phyloP scores from a whole-genome alignment of 1,140 invertebrate genomes.

The Procambarus virginalis region DNA sequence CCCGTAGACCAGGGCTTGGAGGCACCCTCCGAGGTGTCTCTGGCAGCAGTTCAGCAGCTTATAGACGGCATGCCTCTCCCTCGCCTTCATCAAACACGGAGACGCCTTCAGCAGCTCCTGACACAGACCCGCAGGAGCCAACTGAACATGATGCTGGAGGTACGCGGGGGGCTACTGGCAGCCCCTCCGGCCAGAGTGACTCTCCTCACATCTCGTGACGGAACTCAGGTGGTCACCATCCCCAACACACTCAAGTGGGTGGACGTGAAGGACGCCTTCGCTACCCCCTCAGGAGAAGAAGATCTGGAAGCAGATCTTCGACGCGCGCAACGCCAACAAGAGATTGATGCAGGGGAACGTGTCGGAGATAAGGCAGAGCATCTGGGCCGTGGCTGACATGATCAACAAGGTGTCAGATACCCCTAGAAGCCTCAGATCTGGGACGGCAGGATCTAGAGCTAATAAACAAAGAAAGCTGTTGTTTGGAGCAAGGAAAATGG shows the following conservation, averaged over 20 bases:
- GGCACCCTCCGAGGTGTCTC: not conserved
- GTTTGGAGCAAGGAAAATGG: not conserved
- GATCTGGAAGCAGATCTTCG: constrained; percentile 25
- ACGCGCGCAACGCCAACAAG: not conserved
- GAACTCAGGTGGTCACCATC: constrained; percentile 8
- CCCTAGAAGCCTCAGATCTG: not conserved
- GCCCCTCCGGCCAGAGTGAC: not conserved
- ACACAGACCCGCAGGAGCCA: not conserved
- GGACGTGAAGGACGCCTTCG: constrained; percentile 4
- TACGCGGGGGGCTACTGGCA: not conserved
- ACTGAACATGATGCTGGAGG: not conserved
- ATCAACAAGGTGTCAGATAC: not conserved
- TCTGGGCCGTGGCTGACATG: constrained; percentile 5
- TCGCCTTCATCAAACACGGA: not conserved
- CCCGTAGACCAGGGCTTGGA: not conserved
- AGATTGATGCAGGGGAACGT: not conserved
- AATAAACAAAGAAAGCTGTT: not conserved
- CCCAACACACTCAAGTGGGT: constrained; percentile 10
- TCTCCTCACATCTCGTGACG: not conserved
- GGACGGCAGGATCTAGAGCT: not conserved
- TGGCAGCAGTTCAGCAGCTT: not conserved
- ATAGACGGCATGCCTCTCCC: not conserved
- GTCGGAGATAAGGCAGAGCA: constrained; percentile 9
- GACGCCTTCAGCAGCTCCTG: not conserved
- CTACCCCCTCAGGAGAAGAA: not conserved